Evolutionary conservation across 2,797 vertebrate species (phyloP).

Genomic region (Phalloptychus januarius): DNA sequence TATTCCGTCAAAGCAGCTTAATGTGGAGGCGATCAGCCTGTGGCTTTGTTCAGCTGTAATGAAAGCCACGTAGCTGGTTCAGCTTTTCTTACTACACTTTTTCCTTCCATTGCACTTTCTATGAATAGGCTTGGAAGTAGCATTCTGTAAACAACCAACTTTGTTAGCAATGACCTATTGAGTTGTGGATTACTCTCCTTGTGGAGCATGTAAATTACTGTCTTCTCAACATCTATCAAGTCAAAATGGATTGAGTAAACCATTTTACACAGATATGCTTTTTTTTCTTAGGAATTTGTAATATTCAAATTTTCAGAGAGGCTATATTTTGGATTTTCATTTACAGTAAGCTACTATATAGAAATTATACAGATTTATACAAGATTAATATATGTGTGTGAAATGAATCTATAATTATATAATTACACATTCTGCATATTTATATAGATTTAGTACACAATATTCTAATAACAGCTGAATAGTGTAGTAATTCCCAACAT

Average conservation of each 20-base stretch:
- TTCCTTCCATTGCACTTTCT: background rate
- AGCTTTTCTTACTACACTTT: background rate
- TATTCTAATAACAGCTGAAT: background rate
- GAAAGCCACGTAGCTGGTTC: background rate
- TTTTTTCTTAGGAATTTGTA: background rate
- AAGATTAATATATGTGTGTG: background rate
- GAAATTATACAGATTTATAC: background rate
- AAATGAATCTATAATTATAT: background rate
- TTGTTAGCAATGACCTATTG: background rate
- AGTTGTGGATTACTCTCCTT: background rate
- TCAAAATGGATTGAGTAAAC: no score
- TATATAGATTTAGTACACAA: background rate
- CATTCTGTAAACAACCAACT: background rate
- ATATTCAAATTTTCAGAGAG: background rate
- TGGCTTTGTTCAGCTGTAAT: background rate
- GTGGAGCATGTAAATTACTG: background rate
- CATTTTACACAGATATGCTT: background rate
- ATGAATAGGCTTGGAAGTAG: background rate
- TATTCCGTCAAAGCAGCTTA: background rate
- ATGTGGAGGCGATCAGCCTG: background rate
- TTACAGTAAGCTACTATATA: background rate
- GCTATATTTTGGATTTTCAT: background rate
- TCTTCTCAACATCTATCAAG: background rate
- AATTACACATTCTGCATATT: no score
- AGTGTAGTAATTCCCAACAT: background rate